Evolutionary conservation across 2,113 vertebrate genomes (phyloP).

Genomic region (Scophthalmus maximus): DNA sequence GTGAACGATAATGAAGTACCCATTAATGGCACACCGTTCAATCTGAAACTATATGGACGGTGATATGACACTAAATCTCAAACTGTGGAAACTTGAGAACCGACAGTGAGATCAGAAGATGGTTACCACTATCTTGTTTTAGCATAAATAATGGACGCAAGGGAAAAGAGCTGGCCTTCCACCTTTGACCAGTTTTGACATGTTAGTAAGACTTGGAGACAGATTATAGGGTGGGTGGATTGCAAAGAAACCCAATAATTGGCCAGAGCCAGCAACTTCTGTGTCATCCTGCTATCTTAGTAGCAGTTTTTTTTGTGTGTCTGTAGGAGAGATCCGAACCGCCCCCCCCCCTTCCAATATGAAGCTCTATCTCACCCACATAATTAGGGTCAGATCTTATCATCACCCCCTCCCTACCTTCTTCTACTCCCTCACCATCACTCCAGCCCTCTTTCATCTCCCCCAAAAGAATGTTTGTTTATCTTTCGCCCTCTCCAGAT

Average conservation of each 20-base stretch:
- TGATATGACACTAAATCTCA: background rate
- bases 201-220: no score
- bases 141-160: background rate
- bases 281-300: conserved; percentile 1
- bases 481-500: conserved; percentile 55
- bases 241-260: no score
- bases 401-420: conserved; percentile 9
- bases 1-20: background rate
- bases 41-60: background rate
- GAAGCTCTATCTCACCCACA: conserved; percentile 48
- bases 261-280: no score
- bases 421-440: conserved; percentile 41
- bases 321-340: background rate
- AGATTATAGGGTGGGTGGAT: no score
- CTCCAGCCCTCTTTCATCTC: conserved; percentile 62
- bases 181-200: no score
- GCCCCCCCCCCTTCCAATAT: conserved; percentile 16
- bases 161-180: background rate
- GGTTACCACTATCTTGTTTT: background rate
- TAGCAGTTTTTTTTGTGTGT: background rate
- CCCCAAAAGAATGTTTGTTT: conserved; percentile 66
- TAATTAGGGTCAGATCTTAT: conserved; percentile 69
- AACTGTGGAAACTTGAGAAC: background rate
- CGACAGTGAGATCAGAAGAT: no score
- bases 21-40: background rate